These are phyloP conservation scores for Glomeris marginata DNA, from an alignment of 2,888 invertebrate genomes.

Conservation along the genomic window DNA sequence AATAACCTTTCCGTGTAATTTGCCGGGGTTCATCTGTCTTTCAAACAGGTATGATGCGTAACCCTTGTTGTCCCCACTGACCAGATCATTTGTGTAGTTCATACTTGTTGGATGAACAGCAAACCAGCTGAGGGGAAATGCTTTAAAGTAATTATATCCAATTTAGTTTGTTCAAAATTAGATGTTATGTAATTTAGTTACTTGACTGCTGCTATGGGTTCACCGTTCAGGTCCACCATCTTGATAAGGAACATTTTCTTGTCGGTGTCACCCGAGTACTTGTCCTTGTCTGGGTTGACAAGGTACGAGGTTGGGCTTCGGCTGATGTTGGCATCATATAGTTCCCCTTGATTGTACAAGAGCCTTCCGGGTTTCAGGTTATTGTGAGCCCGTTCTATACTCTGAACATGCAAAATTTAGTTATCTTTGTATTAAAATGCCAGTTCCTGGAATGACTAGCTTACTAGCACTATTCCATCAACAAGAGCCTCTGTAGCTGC, in stretches of 20 bases:
- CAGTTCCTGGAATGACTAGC: slow-evolving; percentile 13
- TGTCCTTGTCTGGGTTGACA: slow-evolving; percentile 64
- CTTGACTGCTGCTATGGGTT: slow-evolving; percentile 64
- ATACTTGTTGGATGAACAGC: slow-evolving; percentile 87
- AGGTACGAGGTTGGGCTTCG: slow-evolving; percentile 74
- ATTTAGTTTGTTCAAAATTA: too few relatives aligned
- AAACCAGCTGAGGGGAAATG: slow-evolving; percentile 48
- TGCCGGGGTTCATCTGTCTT: slow-evolving; percentile 45
- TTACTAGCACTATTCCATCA: slow-evolving; percentile 50
- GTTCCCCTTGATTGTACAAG: slow-evolving; percentile 47
- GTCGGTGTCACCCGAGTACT: slow-evolving; percentile 60
- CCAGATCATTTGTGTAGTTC: slow-evolving; percentile 79
- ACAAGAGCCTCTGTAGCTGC: slow-evolving; percentile 52
- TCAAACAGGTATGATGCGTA: slow-evolving; percentile 74
- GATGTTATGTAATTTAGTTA: slow-evolving; percentile 15
- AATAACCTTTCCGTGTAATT: slow-evolving; percentile 7
- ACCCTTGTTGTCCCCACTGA: slow-evolving; percentile 85
- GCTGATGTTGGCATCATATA: slow-evolving; percentile 71
- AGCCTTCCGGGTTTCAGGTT: slow-evolving; percentile 53
- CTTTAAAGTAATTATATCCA: too few relatives aligned
- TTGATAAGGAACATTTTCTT: slow-evolving; percentile 66
- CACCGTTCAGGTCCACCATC: slow-evolving; percentile 43
- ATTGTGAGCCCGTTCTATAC: slow-evolving; percentile 61
- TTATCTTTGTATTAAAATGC: neutral
- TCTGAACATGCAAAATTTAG: slow-evolving; percentile 36